Base-by-base conservation (phyloP, 2,797 vertebrate genomes). In the Cuniculus paca region DNA sequence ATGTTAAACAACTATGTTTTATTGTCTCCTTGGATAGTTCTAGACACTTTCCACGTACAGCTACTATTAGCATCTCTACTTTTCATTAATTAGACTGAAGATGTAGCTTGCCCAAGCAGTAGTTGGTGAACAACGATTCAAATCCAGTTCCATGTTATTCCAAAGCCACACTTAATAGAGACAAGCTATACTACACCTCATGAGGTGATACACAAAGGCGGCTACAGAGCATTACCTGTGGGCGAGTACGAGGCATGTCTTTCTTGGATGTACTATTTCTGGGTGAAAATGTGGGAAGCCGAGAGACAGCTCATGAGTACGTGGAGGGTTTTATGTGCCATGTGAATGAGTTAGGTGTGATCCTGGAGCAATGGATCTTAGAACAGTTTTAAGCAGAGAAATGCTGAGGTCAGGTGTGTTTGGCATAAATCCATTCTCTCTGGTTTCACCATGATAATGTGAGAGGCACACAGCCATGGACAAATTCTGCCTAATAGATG, bases 191-290 rank as follows among this genome's bases (percentile, higher is more conserved):
- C 8, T 28, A 42, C 45, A 42, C 45, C 34, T 72, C 60, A 26
- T 1, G 24, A 36, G 34, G 3, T 54, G 68, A 63, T 24, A 6
- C 58, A 17, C 42, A 50, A 45, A 50, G 80, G 31, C 34, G 48
- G 61, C 5, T 34, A 12, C 22, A 22, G 31, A 1, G 7, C 20
- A 2, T 24, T 6, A 6, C 52, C 31, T 0, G 0, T 1, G 17
- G 56, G 39, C 24, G 79, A n/a, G 31, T 39, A 34, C 19, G 8
- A 17, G 54, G 22, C 39, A 4, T 50, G 24, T n/a, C 11, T 13
- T 72, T 93, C 88, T 74, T 50, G 34, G 28, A 20, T 1, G 0
- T 6, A 9, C 31, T 48, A 52, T 78, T 20, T 94, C 80, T 52
- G 19, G 22, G 31, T 3, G 1, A 8, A 36, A 10, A 13, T 10